Evolutionary conservation across 2,888 invertebrate species (phyloP), one percentile per base, ranked within the genome.

Genomic region (Mesorhabditis sp.): DNA sequence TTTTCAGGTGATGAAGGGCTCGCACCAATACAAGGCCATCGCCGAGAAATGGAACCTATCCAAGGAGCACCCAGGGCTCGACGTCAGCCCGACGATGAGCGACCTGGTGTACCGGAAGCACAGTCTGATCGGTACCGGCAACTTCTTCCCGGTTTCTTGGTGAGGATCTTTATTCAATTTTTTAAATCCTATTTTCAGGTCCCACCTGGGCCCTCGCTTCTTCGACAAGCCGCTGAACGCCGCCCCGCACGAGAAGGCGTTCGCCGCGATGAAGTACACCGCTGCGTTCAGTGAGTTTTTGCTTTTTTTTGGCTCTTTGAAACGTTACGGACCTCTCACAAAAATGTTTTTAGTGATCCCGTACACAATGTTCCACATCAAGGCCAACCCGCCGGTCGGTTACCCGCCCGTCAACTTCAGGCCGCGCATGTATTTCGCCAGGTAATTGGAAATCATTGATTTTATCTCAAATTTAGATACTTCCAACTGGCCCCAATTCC

Each of bases 161-260:
- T 41, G 50, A 41, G 13, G 43, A 66, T 13, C 41, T 43, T 10
- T n/a, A 62, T 4, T 41, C 13, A 41, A 45, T 10, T 67, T 61
- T 61, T 62, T 2, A 10, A 42, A 42, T 67, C 43, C 4, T 74
- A 28, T 74, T 69, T 72, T 74, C 3, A 77, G 78, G 79, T 77
- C 78, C 67, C 75, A 76, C 61, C 75, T 73, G 43, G 84, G 84
- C 13, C 84, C 84, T 42, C 76, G 84, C 6, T 84, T 84, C 76
- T 83, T 82, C 73, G 81, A 84, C 71, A 72, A 78, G 65, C 84
- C 84, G 15, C 67, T 84, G 45, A 85, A 85, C 67, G 81, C 84
- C 68, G 83, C 78, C 64, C 75, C 83, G n/a, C 74, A 82, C 67
- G 78, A 76, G 73, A 84, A 84, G 72, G 84, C 81, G 43, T 71